Conservation (phyloP, 1,140 invertebrate genomes). For the Drosophila teissieri region DNA sequence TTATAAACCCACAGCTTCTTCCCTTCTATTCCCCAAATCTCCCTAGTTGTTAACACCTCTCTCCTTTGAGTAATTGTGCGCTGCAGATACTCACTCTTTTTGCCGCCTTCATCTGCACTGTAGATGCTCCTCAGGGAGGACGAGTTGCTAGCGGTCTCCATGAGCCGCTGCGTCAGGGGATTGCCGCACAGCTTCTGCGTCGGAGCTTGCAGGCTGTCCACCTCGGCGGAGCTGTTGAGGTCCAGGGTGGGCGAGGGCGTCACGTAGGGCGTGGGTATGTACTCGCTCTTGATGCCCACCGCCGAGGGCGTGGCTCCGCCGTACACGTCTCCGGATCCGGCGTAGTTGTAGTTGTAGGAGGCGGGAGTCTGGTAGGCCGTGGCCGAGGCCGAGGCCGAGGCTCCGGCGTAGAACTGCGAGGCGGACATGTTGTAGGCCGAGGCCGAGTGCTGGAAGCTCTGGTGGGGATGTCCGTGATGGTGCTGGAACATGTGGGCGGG, state of each 20-base stretch:
- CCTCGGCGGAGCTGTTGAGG: slow-evolving; percentile 77
- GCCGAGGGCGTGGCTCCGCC: slow-evolving; percentile 28
- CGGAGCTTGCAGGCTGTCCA: slow-evolving; percentile 59
- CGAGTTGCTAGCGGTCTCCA: slow-evolving; percentile 52
- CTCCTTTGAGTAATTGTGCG: no score
- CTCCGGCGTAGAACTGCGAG: slow-evolving; percentile 63
- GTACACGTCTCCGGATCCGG: slow-evolving; percentile 43
- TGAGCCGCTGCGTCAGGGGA: slow-evolving; percentile 48
- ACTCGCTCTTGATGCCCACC: slow-evolving; percentile 66
- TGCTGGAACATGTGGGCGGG: slow-evolving; percentile 65
- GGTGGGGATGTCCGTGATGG: slow-evolving; percentile 57
- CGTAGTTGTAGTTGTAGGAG: slow-evolving; percentile 66
- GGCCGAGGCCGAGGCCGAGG: slow-evolving; percentile 37
- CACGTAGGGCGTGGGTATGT: slow-evolving; percentile 79
- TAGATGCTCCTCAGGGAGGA: slow-evolving; percentile 40
- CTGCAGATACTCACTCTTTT: slow-evolving; percentile 60
- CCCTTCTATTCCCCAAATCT: no score
- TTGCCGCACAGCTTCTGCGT: slow-evolving; percentile 44
- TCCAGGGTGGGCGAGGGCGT: slow-evolving; percentile 81
- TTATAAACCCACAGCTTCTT: no score
- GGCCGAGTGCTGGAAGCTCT: slow-evolving; percentile 49
- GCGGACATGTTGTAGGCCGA: slow-evolving; percentile 62
- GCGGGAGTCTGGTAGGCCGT: slow-evolving; percentile 60
- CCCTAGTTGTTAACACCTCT: no score
- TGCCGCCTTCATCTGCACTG: slow-evolving; percentile 31